A percentile compares a stretch with the other conserved stretches of the same genome.
Evolutionary conservation across 1,140 invertebrate species (phyloP).

Genomic region (Drosophila trapezifrons): DNA sequence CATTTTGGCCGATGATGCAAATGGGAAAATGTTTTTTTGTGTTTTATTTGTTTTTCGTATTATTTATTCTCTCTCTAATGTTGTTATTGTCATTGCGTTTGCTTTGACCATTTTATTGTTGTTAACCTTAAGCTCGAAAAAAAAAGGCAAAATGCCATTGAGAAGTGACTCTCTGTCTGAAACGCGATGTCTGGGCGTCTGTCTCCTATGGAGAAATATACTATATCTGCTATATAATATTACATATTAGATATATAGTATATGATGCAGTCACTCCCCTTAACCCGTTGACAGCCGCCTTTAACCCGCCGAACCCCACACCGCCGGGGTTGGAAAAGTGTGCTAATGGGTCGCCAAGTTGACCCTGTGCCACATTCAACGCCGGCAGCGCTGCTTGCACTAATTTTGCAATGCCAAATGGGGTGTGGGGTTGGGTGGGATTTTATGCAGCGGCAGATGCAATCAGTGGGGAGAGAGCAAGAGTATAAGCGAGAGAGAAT

Average conservation of each 20-base stretch:
- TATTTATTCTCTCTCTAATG: constrained; percentile 24
- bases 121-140: constrained; percentile 77
- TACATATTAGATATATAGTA: too few species aligned
- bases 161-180: constrained; percentile 41
- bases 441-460: constrained; percentile 37
- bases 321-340: constrained; percentile 66
- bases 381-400: constrained; percentile 56
- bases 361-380: constrained; percentile 78
- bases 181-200: constrained; percentile 25
- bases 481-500: constrained; percentile 27
- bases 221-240: constrained; percentile 7
- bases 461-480: constrained; percentile 6
- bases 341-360: constrained; percentile 81
- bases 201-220: constrained; percentile 25
- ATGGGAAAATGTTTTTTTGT: constrained; percentile 4
- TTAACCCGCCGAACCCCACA: constrained; percentile 7
- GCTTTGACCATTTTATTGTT: constrained; percentile 64
- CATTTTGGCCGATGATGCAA: constrained; percentile 30
- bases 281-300: constrained; percentile 5
- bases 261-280: constrained; percentile 8
- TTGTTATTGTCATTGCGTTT: constrained; percentile 38
- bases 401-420: constrained; percentile 64
- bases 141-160: constrained; percentile 69
- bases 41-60: constrained; percentile 10
- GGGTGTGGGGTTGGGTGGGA: constrained; percentile 16